Evolutionary conservation across 2,888 invertebrate genomes (phyloP), one percentile per base, ranked within the genome.

Genomic region (Apodemia duryi): DNA sequence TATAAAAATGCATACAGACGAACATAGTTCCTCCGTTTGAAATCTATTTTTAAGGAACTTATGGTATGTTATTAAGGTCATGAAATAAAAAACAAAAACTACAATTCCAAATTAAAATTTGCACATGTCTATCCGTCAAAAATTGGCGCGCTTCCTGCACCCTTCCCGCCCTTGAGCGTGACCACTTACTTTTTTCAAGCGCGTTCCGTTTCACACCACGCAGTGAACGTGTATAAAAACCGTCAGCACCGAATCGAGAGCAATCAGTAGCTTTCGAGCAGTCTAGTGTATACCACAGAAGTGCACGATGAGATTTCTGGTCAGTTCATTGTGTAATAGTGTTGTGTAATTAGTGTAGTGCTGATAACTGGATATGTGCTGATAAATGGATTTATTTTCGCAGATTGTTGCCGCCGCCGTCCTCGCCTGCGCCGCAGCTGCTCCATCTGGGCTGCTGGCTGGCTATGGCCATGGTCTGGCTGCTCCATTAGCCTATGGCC

Each of bases 361-460:
- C 35, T 28, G 43, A 54, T 38, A 68, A 69, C 68, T 65, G 69
- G 70, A 72, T 70, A 13, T 46, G 46, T 69, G 70, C 69, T 66
- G 68, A 70, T 72, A 74, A 75, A 71, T 68, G 69, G 65, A 66
- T 72, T 74, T 80, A 76, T 72, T 74, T 80, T 82, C 80, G 62
- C 88, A 93, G 93, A 93, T 93, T 86, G 92, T 92, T 77, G 86
- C 93, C 85, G 86, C 88, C 82, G 90, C 93, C 86, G 82, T 93
- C 78, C 77, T 80, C 79, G 80, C 80, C 83, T 86, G 84, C 84
- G 88, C 87, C 85, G 85, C 86, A 83, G 88, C 88, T 73, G 86
- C 80, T 66, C 86, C 86, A 63, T 86, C 87, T 63, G 86, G 87
- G 71, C 80, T 86, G 85, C 81, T 86, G 82, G 84, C 80, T 71